Percentiles rank a stretch among this genome's conserved stretches.
phyloP scores from a whole-genome alignment of 1,140 invertebrate species.

The Aricia agestis region DNA sequence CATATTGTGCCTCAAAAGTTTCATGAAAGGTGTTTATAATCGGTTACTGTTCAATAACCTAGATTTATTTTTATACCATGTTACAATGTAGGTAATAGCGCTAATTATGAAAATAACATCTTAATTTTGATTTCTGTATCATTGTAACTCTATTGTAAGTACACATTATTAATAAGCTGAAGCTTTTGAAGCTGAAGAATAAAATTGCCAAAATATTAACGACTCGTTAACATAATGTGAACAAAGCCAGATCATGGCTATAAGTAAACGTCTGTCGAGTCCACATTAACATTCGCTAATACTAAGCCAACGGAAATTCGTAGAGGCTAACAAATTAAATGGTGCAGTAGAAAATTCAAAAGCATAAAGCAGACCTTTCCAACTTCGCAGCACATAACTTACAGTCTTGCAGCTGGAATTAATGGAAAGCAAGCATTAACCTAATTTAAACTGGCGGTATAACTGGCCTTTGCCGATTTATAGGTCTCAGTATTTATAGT shows the following conservation, averaged over 20 bases:
- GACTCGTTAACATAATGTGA: not conserved
- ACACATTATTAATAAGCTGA: no score
- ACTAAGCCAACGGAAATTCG: conserved; percentile 14
- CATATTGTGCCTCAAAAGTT: conserved; percentile 9
- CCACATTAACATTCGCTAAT: conserved; percentile 8
- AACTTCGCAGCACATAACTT: conserved; percentile 28
- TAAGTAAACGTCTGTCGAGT: not conserved
- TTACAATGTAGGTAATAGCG: no score
- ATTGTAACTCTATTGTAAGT: no score
- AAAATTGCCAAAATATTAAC: not conserved
- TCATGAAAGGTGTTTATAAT: conserved; percentile 7
- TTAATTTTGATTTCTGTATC: no score
- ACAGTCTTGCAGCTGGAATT: conserved; percentile 33
- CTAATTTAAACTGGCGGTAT: conserved; percentile 41
- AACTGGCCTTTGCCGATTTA: conserved; percentile 35
- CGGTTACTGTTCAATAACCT: not conserved
- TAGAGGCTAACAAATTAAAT: conserved; percentile 16
- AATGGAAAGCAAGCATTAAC: conserved; percentile 40
- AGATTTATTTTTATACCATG: no score
- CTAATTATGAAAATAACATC: no score
- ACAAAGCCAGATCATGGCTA: not conserved
- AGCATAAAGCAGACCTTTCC: conserved; percentile 30
- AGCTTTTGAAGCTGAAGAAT: no score
- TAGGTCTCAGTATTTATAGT: conserved; percentile 32
- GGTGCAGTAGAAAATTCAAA: conserved; percentile 27